Percentiles rank a stretch among this genome's conserved stretches.
Conservation (phyloP, 2,888 invertebrate genomes). For the Clusia tigrina region DNA sequence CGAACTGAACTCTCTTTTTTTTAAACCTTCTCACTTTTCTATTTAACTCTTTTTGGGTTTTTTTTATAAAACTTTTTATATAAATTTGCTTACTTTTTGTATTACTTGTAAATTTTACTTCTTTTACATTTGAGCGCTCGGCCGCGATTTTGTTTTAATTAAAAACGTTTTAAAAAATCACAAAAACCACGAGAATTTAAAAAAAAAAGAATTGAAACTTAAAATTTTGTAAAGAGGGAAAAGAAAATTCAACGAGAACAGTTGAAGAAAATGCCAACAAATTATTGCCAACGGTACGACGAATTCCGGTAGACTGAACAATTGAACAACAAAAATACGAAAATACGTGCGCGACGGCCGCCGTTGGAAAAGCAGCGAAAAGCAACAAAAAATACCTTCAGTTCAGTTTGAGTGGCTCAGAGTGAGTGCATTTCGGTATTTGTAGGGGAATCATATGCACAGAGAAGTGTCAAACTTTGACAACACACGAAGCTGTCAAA, state of each 20-base stretch:
- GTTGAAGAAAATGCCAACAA: conserved; percentile 29
- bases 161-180: neutral
- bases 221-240: conserved; percentile 21
- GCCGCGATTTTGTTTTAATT: neutral
- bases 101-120: neutral
- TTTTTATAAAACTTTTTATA: neutral
- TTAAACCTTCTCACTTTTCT: neutral
- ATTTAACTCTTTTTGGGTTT: neutral
- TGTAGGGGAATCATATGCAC: no score
- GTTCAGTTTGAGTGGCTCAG: no score
- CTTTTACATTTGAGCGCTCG: no score
- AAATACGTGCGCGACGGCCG: neutral
- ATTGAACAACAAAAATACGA: neutral
- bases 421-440: no score
- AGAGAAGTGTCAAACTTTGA: no score
- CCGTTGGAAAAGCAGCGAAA: no score
- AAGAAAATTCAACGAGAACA: conserved; percentile 31
- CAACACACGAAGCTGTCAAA: no score
- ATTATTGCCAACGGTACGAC: neutral
- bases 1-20: neutral
- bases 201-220: neutral
- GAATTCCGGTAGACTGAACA: neutral
- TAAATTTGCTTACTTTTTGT: neutral
- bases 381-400: no score
- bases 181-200: conserved; percentile 1